These are phyloP conservation scores for Hydrotaea cyrtoneurina DNA, from an alignment of 2,888 invertebrate species.

Conservation along the genomic window DNA sequence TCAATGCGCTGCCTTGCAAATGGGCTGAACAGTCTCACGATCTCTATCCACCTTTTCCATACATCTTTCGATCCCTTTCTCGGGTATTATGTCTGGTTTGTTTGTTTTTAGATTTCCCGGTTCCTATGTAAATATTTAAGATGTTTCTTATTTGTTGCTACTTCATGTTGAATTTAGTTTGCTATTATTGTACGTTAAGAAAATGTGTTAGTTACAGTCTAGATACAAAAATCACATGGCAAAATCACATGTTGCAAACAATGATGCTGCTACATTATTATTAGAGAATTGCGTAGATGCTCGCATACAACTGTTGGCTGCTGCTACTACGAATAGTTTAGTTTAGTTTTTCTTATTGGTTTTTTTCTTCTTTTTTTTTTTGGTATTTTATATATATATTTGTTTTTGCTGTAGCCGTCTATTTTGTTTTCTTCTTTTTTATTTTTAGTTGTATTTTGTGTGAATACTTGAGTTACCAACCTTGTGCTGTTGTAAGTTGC, in stretches of 20 bases:
- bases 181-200: not conserved
- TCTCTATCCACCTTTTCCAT: no score
- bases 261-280: not conserved
- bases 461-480: conserved; percentile 68
- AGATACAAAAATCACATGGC: conserved; percentile 2
- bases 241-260: conserved; percentile 2
- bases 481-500: conserved; percentile 45
- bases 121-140: conserved; percentile 6
- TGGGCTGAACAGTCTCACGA: no score
- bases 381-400: not conserved
- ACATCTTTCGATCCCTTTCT: conserved; percentile 2
- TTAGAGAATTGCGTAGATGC: not conserved
- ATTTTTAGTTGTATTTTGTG: conserved; percentile 54
- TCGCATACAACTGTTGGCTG: no score
- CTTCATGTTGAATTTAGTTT: not conserved
- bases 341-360: not conserved
- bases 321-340: conserved; percentile 5
- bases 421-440: not conserved
- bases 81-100: not conserved
- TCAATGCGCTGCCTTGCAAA: no score
- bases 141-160: not conserved
- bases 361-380: not conserved
- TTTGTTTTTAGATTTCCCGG: conserved; percentile 3
- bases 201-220: conserved; percentile 23
- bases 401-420: conserved; percentile 27